A percentile compares a stretch with the other conserved stretches of the same genome.
Evolutionary conservation across 2,113 vertebrate genomes (phyloP).

Genomic region (Neopipo cinnamomea): DNA sequence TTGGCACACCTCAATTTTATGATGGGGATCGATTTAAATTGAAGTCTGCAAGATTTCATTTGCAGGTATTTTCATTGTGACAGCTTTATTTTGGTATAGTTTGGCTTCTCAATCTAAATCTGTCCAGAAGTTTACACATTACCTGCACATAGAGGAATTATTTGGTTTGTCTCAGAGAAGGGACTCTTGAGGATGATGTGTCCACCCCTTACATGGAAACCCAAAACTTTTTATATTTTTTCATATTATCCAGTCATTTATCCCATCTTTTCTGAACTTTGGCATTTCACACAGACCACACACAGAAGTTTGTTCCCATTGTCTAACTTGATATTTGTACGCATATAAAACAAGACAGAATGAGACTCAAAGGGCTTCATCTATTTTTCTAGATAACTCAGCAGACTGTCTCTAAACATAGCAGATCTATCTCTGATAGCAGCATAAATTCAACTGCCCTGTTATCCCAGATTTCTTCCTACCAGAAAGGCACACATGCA

Average conservation of each 20-base stretch:
- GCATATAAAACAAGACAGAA: not conserved
- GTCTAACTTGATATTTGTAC: not conserved
- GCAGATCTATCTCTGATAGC: not conserved
- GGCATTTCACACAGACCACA: not conserved
- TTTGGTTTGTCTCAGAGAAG: not conserved
- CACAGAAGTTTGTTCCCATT: not conserved
- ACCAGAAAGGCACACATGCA: not conserved
- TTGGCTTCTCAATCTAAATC: not conserved
- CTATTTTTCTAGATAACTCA: not conserved
- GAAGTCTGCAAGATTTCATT: not conserved
- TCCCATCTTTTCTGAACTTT: not conserved
- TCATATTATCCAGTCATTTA: not conserved
- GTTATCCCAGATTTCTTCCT: not conserved
- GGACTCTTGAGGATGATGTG: not conserved
- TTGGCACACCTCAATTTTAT: not conserved
- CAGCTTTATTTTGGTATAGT: not conserved
- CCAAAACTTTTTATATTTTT: not conserved
- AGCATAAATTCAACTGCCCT: not conserved
- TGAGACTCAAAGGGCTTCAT: not conserved
- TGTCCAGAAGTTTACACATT: not conserved
- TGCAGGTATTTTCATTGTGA: not conserved
- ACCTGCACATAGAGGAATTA: not conserved
- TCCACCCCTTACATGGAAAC: not conserved
- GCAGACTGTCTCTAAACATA: not conserved
- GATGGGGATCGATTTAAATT: not conserved